Conservation (phyloP, 2,888 invertebrate genomes). For the Acronicta alni region DNA sequence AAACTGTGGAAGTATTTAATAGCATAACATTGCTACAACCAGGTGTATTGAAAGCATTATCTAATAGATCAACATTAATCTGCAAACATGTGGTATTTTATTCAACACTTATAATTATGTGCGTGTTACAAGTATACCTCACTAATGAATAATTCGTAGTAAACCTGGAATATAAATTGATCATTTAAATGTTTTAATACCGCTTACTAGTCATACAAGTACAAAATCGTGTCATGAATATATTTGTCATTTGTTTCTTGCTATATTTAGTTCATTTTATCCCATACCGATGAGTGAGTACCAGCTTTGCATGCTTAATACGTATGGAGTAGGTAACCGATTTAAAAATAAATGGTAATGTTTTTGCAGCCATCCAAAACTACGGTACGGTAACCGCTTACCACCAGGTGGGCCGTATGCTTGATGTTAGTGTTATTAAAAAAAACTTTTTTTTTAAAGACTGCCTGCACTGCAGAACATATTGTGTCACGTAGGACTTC, state of each 20-base stretch:
- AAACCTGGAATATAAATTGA: slow-evolving; percentile 51
- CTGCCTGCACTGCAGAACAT: too few species aligned
- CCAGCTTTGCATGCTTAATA: slow-evolving; percentile 5
- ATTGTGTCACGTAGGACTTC: too few species aligned
- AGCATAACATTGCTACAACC: too few species aligned
- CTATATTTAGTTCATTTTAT: slow-evolving; percentile 37
- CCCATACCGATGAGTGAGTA: slow-evolving; percentile 13
- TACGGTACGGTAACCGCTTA: too few species aligned
- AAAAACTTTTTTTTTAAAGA: too few species aligned
- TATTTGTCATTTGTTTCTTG: slow-evolving; percentile 25
- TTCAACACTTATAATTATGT: slow-evolving; percentile 19
- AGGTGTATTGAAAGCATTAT: background rate
- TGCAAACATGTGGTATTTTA: slow-evolving; percentile 7
- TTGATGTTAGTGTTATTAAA: too few species aligned
- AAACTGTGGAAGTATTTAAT: too few species aligned
- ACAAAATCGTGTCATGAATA: slow-evolving; percentile 44
- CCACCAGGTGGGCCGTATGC: too few species aligned
- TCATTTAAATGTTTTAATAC: slow-evolving; percentile 50
- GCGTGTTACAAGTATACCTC: slow-evolving; percentile 11
- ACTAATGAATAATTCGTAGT: slow-evolving; percentile 47
- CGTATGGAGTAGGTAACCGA: background rate
- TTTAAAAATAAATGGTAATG: too few species aligned
- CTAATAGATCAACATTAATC: background rate
- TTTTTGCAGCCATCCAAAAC: too few species aligned
- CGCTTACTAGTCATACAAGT: slow-evolving; percentile 40